These are phyloP conservation scores for Distichodus sexfasciatus DNA, from an alignment of 2,797 vertebrate genomes.

Conservation along the genomic window DNA sequence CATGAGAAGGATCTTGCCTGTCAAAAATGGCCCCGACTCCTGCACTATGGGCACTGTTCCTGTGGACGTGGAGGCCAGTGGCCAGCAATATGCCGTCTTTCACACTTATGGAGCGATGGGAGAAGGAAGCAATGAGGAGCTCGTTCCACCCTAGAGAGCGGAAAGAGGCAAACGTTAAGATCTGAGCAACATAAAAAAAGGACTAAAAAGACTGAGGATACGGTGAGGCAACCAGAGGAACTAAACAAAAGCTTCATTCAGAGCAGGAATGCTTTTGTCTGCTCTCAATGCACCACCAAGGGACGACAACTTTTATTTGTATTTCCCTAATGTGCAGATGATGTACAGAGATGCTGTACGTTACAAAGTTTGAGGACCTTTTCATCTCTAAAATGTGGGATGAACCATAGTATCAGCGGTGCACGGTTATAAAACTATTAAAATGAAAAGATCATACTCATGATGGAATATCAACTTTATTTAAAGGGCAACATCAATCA, in stretches of 20 bases:
- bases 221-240: not conserved
- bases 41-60: slow-evolving; percentile 84
- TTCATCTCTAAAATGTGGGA: too few relatives aligned
- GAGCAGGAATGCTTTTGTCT: not conserved
- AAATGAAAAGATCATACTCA: too few relatives aligned
- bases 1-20: slow-evolving; percentile 65
- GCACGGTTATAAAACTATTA: too few relatives aligned
- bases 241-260: not conserved
- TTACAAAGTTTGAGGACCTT: too few relatives aligned
- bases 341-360: not conserved
- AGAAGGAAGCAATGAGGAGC: slow-evolving; percentile 60
- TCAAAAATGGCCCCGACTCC: slow-evolving; percentile 87
- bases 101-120: slow-evolving; percentile 56
- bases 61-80: slow-evolving; percentile 83
- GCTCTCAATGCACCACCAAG: not conserved
- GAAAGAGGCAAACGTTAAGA: not conserved
- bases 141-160: slow-evolving; percentile 61
- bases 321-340: too few relatives aligned
- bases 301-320: not conserved
- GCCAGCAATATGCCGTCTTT: slow-evolving; percentile 85
- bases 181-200: not conserved
- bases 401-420: too few relatives aligned
- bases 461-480: too few relatives aligned
- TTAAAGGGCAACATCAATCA: too few relatives aligned
- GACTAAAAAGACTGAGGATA: not conserved